A percentile compares a stretch with the other conserved stretches of the same genome.
Evolutionary conservation across 2,113 vertebrate species (phyloP).

Genomic region (Crypturellus undulatus): DNA sequence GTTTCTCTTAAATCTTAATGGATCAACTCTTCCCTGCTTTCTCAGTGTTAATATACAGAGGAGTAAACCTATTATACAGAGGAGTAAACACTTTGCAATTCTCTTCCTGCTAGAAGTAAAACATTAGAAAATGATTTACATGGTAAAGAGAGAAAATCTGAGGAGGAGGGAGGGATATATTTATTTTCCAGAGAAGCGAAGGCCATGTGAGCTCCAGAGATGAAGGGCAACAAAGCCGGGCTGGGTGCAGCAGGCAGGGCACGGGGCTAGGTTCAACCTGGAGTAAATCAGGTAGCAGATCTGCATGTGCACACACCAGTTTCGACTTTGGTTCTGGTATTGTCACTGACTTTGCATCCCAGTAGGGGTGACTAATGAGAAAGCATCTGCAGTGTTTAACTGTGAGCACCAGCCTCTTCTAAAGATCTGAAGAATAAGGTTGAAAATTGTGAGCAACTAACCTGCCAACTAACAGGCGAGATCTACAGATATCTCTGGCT

Average conservation of each 20-base stretch:
- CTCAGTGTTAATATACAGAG: background rate
- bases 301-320: rapidly evolving
- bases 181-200: background rate
- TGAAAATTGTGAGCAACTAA: background rate
- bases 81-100: background rate
- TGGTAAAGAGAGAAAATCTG: background rate
- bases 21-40: background rate
- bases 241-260: background rate
- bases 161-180: background rate
- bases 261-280: background rate
- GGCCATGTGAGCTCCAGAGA: background rate
- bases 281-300: background rate
- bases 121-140: background rate
- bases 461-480: rapidly evolving
- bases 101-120: background rate
- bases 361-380: rapidly evolving
- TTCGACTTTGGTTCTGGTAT: background rate
- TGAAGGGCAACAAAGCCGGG: background rate
- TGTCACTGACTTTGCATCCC: background rate
- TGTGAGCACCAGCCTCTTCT: background rate
- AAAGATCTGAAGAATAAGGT: background rate
- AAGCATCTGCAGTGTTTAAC: background rate
- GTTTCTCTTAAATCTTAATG: background rate
- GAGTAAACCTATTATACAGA: background rate
- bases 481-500: background rate